phyloP scores from a whole-genome alignment of 2,797 vertebrate genomes.

The Pseudomugil gertrudae region DNA sequence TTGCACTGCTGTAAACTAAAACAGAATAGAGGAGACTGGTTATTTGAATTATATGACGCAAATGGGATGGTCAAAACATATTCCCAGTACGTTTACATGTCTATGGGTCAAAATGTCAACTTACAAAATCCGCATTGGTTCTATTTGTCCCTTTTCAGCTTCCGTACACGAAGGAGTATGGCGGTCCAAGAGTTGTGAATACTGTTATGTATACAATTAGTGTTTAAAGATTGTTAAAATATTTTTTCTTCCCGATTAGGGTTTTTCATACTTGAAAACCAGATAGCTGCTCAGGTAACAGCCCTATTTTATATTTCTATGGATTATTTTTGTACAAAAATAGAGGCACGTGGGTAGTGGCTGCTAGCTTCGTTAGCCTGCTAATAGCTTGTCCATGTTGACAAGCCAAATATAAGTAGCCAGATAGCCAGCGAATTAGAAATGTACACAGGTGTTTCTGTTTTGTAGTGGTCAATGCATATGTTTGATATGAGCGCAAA shows the following conservation, averaged over 20 bases:
- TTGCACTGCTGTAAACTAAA: no score
- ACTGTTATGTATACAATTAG: slow-evolving; percentile 18
- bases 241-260: rapidly evolving
- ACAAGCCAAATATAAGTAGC: rapidly evolving
- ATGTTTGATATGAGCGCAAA: rapidly evolving
- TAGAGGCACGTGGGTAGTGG: slow-evolving; percentile 59
- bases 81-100: no score
- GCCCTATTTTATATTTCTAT: rapidly evolving
- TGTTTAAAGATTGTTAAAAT: background rate
- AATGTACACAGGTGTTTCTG: background rate
- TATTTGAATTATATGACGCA: no score
- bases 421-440: no score
- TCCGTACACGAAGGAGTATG: slow-evolving; percentile 62
- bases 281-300: slow-evolving; percentile 45
- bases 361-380: slow-evolving; percentile 34
- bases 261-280: background rate
- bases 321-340: slow-evolving; percentile 1
- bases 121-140: background rate
- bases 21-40: no score
- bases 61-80: no score
- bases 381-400: slow-evolving; percentile 23
- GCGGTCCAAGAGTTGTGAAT: slow-evolving; percentile 47
- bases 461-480: rapidly evolving
- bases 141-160: slow-evolving; percentile 53
- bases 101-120: background rate